Base-by-base conservation (phyloP, 1,140 invertebrate species). In the Whitmania pigra region DNA sequence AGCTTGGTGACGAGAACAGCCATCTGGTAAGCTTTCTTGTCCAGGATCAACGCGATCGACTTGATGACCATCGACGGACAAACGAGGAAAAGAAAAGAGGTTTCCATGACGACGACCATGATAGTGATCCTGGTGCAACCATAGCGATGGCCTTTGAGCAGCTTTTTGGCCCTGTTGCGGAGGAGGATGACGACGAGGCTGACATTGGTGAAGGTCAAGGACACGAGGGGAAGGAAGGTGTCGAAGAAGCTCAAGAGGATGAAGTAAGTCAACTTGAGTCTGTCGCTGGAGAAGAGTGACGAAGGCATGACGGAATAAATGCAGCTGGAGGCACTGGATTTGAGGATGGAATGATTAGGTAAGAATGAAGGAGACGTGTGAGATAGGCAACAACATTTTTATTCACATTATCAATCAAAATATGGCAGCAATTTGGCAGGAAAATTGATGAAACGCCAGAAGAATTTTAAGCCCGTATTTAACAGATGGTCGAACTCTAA, bases 1-100 rank as follows among this genome's bases (percentile, higher is more conserved):
- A 71, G 27, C 31, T 73, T 73, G n/a, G 73, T 73, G 73, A 71
- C 57, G 69, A 66, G 25, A 20, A 73, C 18, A 15, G 73, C 69
- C 25, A 73, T n/a, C 17, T 22, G 18, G 57, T 36, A 18, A 11
- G 49, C 27, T 22, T 69, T 63, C 9, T 4, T 17, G n/a, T 63
- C 25, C 11, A 20, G 20, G 25, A 71, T 57, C 57, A 71, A n/a
- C 11, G 71, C 20, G 13, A 68, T n/a, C 2, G 67, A 68, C 27
- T 49, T 27, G 40, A 73, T n/a, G 18, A 73, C 57, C 69, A 73
- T 73, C 25, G 73, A 71, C 11, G 73, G 73, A 22, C 53, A 63
- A 54, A 73, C 73, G 53, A 73, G 68, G 4, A 73, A n/a, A 22
- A 73, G 53, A 49, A 71, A 73, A 20, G 69, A 31, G 11, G 53